Evolutionary conservation across 2,797 vertebrate species (phyloP), one percentile per base, ranked within the genome.

Genomic region (Etheostoma perlongum): DNA sequence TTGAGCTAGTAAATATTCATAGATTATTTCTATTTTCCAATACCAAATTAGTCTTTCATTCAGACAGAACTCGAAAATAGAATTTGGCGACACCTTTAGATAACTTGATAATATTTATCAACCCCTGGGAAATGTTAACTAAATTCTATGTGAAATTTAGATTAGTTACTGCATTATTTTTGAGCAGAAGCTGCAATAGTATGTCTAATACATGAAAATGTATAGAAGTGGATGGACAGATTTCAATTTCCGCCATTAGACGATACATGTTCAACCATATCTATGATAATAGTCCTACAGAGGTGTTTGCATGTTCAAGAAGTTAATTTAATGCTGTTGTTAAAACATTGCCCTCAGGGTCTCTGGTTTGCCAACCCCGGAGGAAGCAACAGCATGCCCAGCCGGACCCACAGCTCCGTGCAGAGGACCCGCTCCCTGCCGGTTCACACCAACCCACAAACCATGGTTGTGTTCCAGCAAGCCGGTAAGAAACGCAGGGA

Each of bases 361-460:
- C 95, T 99, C 67, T 99, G 98, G 98, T 99, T 99, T 67, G 98
- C 98, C 79, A 99, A 99, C 92, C 98, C 98, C 0, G 97, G 98
- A n/a, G 97, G 98, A 89, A 99, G 98, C 89, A 99, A 98, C 92
- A 99, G 97, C 90, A 98, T 99, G 97, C 98, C 98, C 53, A 98
- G 97, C 89, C 94, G 97, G 46, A 97, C 94, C 54, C 98, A 99
- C 96, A 98, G 97, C 94, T 98, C 97, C 0, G 98, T 99, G 67
- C 98, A 99, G 77, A 96, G 98, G 91, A 99, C 98, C 0, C 97
- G 97, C 75, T 99, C 98, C 0, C 95, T 99, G 86, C 98, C 98
- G 0, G 98, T 99, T 72, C 98, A 99, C 94, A 97, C 96, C 80
- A 97, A 96, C 48, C 97, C 98, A 2, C 97, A 97, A 90, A 98